Evolutionary conservation across 2,113 vertebrate species (phyloP).

Genomic region (Mus musculus): GRCm39 chr1:126139001-126139500

Average conservation of each 20-base stretch:
- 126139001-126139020: background rate
- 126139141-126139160: background rate
- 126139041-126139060: background rate
- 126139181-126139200: background rate
- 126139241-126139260: background rate
- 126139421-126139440: too few species aligned
- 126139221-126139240: background rate
- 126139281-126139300: background rate
- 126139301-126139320: background rate
- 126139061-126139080: background rate
- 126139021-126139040: fast-evolving
- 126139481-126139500: background rate
- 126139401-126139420: background rate
- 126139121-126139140: too few species aligned
- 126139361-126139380: background rate
- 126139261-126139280: background rate
- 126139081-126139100: background rate
- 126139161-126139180: background rate
- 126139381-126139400: background rate
- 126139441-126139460: background rate
- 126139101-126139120: background rate
- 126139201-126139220: background rate
- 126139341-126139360: background rate
- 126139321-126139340: background rate
- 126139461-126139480: background rate